Evolutionary conservation across 2,797 vertebrate species (phyloP), one percentile per base, ranked within the genome.

Genomic region (Silurus lanzhouensis): DNA sequence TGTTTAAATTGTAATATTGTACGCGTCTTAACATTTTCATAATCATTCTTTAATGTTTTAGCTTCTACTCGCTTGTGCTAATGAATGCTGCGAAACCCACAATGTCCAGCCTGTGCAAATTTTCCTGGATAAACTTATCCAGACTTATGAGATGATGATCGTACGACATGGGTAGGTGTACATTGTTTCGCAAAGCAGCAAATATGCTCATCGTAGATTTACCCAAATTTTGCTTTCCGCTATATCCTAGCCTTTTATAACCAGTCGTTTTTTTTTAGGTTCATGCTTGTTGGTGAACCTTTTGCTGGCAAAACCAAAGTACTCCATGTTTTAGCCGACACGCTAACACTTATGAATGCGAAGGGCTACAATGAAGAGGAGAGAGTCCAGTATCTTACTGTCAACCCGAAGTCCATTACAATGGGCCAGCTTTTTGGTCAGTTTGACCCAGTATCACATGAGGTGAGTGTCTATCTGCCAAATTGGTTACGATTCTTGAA

Each of bases 81-180:
- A 82, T 1, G 95, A 97, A 91, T 96, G 94, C 91, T 98, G 97
- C 90, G 68, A 81, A 90, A 92, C 9, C 27, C 96, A 96, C 89
- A 97, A 97, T 86, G 94, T 97, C 58, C 98, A 99, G 86, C 95
- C 97, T 87, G 96, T 96, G 77, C 90, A 95, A 48, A 93, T 96
- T 90, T 99, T 99, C 93, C 87, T 97, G 86, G 92, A 96, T 84
- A 99, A 99, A 93, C 96, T 99, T 22, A 97, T 99, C 92, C 98
- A 99, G 92, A 97, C 97, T 0, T 99, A 99, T 91, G 98, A 99
- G 94, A 99, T 99, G 98, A 99, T 99, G 98, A 97, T 97, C 88
- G 98, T 99, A 89, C 95, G 98, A 86, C 98, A 99, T 81, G 98
- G 98, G 98, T 99, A 96, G 94, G 96, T 83, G 79, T 58, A 76